These are phyloP conservation scores for Pogonomyrmex californicus DNA, from an alignment of 1,140 invertebrate species.

Conservation along the genomic window DNA sequence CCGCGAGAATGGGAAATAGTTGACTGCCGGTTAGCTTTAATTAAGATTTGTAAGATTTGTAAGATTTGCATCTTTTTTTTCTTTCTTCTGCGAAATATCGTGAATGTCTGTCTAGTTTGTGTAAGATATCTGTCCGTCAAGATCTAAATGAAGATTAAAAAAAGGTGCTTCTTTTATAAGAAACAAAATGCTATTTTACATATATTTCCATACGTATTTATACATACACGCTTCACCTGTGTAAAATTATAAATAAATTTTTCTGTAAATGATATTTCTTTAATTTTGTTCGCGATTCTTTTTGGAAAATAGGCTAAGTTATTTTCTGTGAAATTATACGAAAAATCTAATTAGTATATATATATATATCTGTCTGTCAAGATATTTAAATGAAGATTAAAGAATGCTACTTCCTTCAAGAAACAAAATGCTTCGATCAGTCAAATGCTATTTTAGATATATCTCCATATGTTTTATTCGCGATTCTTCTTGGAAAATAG, in stretches of 20 bases:
- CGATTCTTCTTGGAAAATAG: neutral
- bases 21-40: neutral
- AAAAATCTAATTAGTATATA: neutral
- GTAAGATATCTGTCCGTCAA: neutral
- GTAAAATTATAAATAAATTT: conserved; percentile 33
- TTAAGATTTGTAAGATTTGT: neutral
- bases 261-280: neutral
- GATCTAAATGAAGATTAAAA: neutral
- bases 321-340: neutral
- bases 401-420: neutral
- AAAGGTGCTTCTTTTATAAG: neutral
- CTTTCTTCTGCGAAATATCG: neutral
- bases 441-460: neutral
- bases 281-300: neutral
- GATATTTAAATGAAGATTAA: neutral
- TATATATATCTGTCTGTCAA: neutral
- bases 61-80: neutral
- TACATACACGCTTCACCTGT: neutral
- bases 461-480: neutral
- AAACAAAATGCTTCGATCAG: neutral
- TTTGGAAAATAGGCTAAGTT: neutral
- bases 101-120: neutral
- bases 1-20: neutral
- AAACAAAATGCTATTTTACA: neutral
- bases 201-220: neutral